Base-by-base conservation (phyloP, 2,797 vertebrate species). In the Tinamus major region DNA sequence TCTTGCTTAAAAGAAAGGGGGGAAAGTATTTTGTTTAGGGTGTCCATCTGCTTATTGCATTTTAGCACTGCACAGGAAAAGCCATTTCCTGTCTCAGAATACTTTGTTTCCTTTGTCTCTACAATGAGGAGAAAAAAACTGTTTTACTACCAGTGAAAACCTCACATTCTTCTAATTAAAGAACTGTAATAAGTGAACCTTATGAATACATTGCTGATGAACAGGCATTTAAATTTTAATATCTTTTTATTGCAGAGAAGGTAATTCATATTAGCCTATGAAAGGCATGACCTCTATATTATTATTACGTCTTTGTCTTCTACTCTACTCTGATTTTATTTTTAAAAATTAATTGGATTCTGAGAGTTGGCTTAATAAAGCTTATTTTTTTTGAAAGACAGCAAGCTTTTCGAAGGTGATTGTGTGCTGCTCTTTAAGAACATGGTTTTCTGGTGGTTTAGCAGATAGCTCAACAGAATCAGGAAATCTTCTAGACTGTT, bases 21-120 rank as follows among this genome's bases (percentile, higher is more conserved):
- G 48, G 48, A 92, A 92, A 31, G 1, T 4, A 48, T 89, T 87
- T 87, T 94, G 65, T 91, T 93, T 92, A 79, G 31, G 71, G 8
- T 92, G 48, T 84, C 64, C 70, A 42, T 94, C 93, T 95, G 95
- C 63, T 79, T 86, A 59, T 93, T 91, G 44, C 3, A 0, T 84
- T 93, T 93, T 63, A 65, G 51, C 6, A 9, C 49, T 88, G 87
- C 90, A 93, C 95, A 96, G 96, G 94, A 96, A 95, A 85, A 92
- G 86, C 70, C 61, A 92, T 78, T 96, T 97, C 93, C 94, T 95
- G 92, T 41, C 69, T 89, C 79, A 59, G 79, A 90, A 91, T 95
- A 74, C 56, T 93, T 92, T 79, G 67, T 95, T 97, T 96, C 90
- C 89, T 95, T 94, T 94, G 96, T 95, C 85, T 94, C n/a, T 94